A percentile compares a stretch with the other conserved stretches of the same genome.
Conservation (phyloP, 2,113 vertebrate genomes). For the Galemys pyrenaicus region DNA sequence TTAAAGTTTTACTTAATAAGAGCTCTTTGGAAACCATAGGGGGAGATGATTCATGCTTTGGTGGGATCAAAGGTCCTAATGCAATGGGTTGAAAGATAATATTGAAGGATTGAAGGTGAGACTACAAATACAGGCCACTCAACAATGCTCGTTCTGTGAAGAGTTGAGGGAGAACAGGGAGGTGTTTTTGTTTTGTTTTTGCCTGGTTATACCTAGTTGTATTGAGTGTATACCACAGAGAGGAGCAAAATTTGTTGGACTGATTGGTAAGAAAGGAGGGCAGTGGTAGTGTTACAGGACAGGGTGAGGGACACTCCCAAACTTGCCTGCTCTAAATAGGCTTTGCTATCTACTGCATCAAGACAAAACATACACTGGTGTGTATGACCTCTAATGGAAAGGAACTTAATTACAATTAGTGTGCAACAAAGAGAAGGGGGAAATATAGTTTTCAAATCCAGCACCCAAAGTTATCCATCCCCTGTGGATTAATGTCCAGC, state of each 20-base stretch:
- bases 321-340: too few relatives aligned
- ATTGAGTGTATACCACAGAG: background rate
- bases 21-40: background rate
- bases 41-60: background rate
- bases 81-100: too few relatives aligned
- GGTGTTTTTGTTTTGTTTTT: background rate
- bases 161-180: background rate
- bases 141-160: too few relatives aligned
- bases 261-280: background rate
- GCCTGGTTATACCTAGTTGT: background rate
- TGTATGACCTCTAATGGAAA: too few relatives aligned
- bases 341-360: too few relatives aligned
- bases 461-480: too few relatives aligned
- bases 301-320: background rate
- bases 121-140: background rate
- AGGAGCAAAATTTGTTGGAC: background rate
- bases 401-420: too few relatives aligned
- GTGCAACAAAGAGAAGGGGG: too few relatives aligned
- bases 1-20: background rate
- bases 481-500: too few relatives aligned
- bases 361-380: too few relatives aligned
- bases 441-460: too few relatives aligned
- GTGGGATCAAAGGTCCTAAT: background rate
- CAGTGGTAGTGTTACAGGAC: background rate
- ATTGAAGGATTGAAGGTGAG: background rate